phyloP scores from a whole-genome alignment of 2,113 vertebrate genomes.

The Aplodontia rufa region DNA sequence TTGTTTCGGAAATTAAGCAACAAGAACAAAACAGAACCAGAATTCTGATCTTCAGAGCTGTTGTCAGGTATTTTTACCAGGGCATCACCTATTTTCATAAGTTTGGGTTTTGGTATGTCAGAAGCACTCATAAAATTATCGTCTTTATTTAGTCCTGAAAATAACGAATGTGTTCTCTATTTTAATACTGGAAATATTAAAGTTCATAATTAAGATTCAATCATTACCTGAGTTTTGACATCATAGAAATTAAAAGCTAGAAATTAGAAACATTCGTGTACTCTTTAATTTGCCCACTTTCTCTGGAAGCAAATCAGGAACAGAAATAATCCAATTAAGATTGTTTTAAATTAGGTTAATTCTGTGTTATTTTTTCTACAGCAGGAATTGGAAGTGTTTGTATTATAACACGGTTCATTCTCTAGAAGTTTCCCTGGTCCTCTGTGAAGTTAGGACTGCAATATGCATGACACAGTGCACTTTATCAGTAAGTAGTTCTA shows the following conservation, averaged over 20 bases:
- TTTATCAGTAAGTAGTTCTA: not conserved
- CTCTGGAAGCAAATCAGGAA: conserved; percentile 28
- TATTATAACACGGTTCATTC: not conserved
- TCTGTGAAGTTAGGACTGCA: not conserved
- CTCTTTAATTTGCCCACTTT: not conserved
- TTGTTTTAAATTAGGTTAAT: not conserved
- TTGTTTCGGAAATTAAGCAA: too few relatives aligned
- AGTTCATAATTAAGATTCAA: not conserved
- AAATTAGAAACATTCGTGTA: not conserved
- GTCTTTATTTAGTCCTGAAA: not conserved
- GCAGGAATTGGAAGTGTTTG: not conserved
- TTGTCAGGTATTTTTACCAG: not conserved
- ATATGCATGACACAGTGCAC: not conserved
- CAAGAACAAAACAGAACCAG: not conserved
- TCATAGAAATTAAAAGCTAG: not conserved
- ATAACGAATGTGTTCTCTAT: not conserved
- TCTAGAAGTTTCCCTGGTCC: not conserved
- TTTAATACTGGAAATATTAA: conserved; percentile 20
- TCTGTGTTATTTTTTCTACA: not conserved
- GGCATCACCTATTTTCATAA: not conserved
- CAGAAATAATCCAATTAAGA: not conserved
- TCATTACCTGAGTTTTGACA: not conserved
- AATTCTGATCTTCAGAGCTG: not conserved
- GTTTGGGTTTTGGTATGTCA: not conserved
- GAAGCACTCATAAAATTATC: not conserved